phyloP scores from a whole-genome alignment of 2,113 vertebrate genomes.

The Reinhardtius hippoglossoides region DNA sequence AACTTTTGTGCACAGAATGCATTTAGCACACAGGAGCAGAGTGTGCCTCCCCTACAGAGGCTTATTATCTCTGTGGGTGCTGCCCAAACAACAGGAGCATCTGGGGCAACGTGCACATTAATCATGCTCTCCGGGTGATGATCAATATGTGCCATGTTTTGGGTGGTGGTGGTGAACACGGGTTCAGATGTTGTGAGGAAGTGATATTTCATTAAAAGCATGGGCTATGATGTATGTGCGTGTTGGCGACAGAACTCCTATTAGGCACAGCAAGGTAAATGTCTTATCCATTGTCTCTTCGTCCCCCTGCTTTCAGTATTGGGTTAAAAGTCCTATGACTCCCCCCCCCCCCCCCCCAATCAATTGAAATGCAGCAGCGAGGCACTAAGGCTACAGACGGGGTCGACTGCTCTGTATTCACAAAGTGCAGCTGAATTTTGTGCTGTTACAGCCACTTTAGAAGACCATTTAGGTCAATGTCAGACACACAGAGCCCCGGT shows the following conservation, averaged over 20 bases:
- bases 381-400: constrained; percentile 21
- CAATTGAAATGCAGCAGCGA: constrained; percentile 49
- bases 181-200: constrained; percentile 22
- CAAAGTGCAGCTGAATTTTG: constrained; percentile 49
- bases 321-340: constrained; percentile 8
- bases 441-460: constrained; percentile 56
- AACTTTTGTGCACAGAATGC: background rate
- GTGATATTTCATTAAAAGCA: constrained; percentile 34
- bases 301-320: constrained; percentile 44
- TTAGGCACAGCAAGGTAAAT: constrained; percentile 15
- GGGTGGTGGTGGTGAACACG: background rate
- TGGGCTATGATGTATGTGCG: constrained; percentile 4
- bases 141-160: constrained; percentile 60
- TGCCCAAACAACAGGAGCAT: background rate
- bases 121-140: constrained; percentile 18
- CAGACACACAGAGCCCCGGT: constrained; percentile 7
- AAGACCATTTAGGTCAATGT: constrained; percentile 56
- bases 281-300: constrained; percentile 44
- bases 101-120: constrained; percentile 14
- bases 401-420: constrained; percentile 56
- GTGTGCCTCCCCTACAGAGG: background rate
- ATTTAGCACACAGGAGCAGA: background rate
- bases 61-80: background rate
- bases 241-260: background rate
- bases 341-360: constrained; percentile 28